Percentiles rank a stretch among this genome's conserved stretches.
Evolutionary conservation across 2,113 vertebrate species (phyloP).

Genomic region (Nerophis lumbriciformis): DNA sequence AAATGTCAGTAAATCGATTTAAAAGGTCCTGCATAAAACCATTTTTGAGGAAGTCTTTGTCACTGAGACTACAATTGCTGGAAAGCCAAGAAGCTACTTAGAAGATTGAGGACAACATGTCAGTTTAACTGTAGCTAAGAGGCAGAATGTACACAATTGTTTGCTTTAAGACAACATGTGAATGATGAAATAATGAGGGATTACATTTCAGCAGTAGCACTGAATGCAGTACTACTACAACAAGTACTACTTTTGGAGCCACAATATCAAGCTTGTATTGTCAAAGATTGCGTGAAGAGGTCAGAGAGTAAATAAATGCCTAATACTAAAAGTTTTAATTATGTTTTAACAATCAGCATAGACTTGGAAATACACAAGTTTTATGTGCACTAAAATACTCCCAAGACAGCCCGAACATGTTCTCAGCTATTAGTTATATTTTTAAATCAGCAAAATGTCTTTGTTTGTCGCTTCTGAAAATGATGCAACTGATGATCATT

Average conservation of each 20-base stretch:
- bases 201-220: too few species aligned
- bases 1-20: neutral
- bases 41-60: neutral
- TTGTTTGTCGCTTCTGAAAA: neutral
- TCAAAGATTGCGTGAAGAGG: neutral
- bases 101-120: slow-evolving; percentile 6
- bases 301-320: slow-evolving; percentile 5
- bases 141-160: slow-evolving; percentile 33
- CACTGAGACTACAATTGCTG: neutral
- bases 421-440: neutral
- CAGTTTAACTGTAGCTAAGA: slow-evolving; percentile 21
- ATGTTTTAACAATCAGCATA: neutral
- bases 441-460: neutral
- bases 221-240: neutral
- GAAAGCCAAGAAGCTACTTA: neutral
- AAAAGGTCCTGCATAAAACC: too few species aligned
- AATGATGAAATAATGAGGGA: neutral
- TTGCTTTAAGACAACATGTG: slow-evolving; percentile 34
- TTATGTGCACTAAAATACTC: neutral
- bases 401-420: neutral
- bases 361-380: neutral
- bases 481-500: neutral
- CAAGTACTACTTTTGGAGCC: neutral
- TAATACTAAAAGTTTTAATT: neutral
- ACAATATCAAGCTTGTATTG: neutral